A percentile compares a stretch with the other conserved stretches of the same genome.
phyloP scores from a whole-genome alignment of 1,140 invertebrate genomes.

The Philopotamus ludificatus region DNA sequence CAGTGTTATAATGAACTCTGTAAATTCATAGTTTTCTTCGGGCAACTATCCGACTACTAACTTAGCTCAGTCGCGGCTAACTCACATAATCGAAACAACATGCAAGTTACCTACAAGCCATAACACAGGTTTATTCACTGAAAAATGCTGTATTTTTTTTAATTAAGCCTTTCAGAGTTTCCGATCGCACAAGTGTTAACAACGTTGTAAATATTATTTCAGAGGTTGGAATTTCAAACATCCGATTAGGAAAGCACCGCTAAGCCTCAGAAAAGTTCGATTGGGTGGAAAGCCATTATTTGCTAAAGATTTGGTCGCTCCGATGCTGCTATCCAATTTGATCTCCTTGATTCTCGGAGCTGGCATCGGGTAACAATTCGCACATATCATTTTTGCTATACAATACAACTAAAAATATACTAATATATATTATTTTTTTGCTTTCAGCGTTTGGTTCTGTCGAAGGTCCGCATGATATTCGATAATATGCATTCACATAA shows the following conservation, averaged over 20 bases:
- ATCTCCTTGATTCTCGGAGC: conserved; percentile 85
- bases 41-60: no score
- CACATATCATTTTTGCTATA: no score
- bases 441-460: background rate
- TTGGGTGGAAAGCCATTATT: conserved; percentile 78
- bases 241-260: conserved; percentile 54
- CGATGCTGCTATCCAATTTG: conserved; percentile 85
- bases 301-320: conserved; percentile 86
- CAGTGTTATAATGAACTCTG: no score
- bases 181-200: background rate
- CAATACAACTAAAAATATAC: no score
- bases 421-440: background rate
- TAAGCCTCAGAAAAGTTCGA: conserved; percentile 71
- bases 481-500: background rate
- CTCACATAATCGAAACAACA: no score
- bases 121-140: no score
- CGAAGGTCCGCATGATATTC: background rate
- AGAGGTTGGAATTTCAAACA: conserved; percentile 84
- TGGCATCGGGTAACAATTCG: conserved; percentile 76
- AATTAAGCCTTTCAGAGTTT: background rate
- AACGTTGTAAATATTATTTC: conserved; percentile 36
- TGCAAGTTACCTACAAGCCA: no score
- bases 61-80: no score
- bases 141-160: no score
- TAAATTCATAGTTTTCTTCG: no score